A percentile compares a stretch with the other conserved stretches of the same genome.
These are phyloP conservation scores for Rhabdornis inornatus DNA, from an alignment of 2,113 vertebrate species.

Conservation along the genomic window DNA sequence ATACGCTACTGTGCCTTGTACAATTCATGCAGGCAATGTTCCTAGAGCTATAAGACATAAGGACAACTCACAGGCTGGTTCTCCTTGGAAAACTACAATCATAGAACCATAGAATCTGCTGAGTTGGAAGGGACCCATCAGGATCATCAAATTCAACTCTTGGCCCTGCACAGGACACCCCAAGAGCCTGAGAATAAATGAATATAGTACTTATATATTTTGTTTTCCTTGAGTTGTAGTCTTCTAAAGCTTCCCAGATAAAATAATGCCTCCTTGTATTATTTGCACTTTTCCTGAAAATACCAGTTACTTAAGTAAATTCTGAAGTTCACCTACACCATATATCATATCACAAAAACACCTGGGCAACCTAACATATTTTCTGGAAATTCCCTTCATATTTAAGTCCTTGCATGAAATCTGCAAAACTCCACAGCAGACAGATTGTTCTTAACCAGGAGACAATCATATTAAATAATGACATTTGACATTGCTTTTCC, in stretches of 20 bases:
- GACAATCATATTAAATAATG: neutral
- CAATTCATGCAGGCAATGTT: slow-evolving; percentile 50
- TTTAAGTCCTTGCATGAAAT: neutral
- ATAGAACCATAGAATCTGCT: neutral
- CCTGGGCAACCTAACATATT: neutral
- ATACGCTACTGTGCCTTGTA: slow-evolving; percentile 37
- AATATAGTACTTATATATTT: neutral
- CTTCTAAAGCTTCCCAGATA: neutral
- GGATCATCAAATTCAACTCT: neutral
- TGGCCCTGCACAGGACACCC: neutral
- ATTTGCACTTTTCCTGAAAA: neutral
- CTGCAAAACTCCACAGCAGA: neutral
- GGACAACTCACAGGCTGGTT: slow-evolving; percentile 29
- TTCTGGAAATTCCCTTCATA: neutral
- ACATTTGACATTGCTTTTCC: neutral
- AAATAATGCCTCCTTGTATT: neutral
- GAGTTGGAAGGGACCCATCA: neutral
- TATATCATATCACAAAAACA: neutral
- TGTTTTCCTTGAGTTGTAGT: neutral
- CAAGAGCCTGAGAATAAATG: neutral
- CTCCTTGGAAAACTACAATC: slow-evolving; percentile 41
- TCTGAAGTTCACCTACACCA: neutral
- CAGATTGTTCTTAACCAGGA: neutral
- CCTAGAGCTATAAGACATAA: slow-evolving; percentile 50
- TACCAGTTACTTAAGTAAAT: neutral